Evolutionary conservation across 1,140 invertebrate genomes (phyloP), one percentile per base, ranked within the genome.

Genomic region (Drosophila obscura): DNA sequence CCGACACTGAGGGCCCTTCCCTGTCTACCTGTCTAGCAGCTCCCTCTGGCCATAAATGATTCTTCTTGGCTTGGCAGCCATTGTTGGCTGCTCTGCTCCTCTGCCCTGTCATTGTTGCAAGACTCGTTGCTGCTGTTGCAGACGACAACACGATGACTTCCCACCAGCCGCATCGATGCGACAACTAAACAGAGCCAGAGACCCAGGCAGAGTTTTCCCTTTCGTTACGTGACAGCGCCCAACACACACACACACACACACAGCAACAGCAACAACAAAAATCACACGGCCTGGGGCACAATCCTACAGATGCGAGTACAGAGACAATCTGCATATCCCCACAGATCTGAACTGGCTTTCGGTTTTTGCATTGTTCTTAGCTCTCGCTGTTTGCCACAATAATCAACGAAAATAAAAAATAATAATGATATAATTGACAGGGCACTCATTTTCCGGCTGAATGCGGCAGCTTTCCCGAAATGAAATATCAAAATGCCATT

Each of bases 341-440:
- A 31, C 60, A 73, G 67, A 80, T 81, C 78, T 81, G 65, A 75
- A 63, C 74, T 66, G 56, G 26, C 50, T 77, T 58, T 72, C 48
- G 71, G 41, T 53, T 41, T 61, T 61, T n/a, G 73, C 79, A 84
- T 82, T 82, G 80, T 82, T 82, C 80, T 83, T 58, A 50, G 43
- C 45, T 58, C 52, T 51, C 13, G 26, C 26, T 7, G 59, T 81
- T 80, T 68, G 43, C 52, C 49, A 51, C 35, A 13, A 28, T 28
- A 28, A 28, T 28, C 26, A 28, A 28, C 26, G 6, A 28, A 28
- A 28, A 28, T 6, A 28, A 28, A 39, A 39, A 39, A 39, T 63
- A 69, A 53, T 71, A 77, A 82, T 75, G 71, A 79, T 64, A 62
- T 83, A 82, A 82, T 82, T 79, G 80, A 79, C 80, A 76, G 76